Evolutionary conservation across 2,888 invertebrate genomes (phyloP), one percentile per base, ranked within the genome.

Genomic region (Piscicola geometra): DNA sequence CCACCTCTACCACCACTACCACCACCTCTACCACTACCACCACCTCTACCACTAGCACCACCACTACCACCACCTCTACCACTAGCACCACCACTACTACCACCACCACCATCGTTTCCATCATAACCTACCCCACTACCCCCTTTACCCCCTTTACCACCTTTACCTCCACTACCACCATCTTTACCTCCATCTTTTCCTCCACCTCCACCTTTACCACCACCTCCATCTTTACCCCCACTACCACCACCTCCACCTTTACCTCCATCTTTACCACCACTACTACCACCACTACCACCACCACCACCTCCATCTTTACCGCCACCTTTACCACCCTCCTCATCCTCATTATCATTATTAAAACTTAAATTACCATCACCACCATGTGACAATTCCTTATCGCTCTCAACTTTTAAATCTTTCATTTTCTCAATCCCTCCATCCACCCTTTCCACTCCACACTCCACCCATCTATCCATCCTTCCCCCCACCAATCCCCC

Each of bases 41-140:
- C 60, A 56, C 60, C 60, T 3, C 25, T 21, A 56, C n/a, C 60
- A 5, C 60, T n/a, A 56, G 3, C 60, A 56, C 60, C n/a, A 18
- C n/a, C 60, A 5, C 25, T 21, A 56, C 60, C 60, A 56, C 5
- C 60, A 56, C 5, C 60, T 25, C 60, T n/a, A 56, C 60, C 60
- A 18, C 25, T 21, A 56, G 15, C 60, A 56, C 60, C 60, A 56
- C n/a, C 60, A 56, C n/a, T n/a, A 5, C 60, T 25, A 18, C n/a
- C 25, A 56, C 60, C 60, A 56, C 60, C 60, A 56, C n/a, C 60
- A 56, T n/a, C 60, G 15, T n/a, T n/a, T 15, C 25, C 60, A 56
- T n/a, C 21, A 56, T 25, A n/a, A n/a, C n/a, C n/a, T n/a, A n/a
- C 60, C 5, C n/a, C 60, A 56, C n/a, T 5, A 56, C 60, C 15